Percentiles rank a stretch among this genome's conserved stretches.
Evolutionary conservation across 2,888 invertebrate species (phyloP).

Genomic region (Tholera decimalis): DNA sequence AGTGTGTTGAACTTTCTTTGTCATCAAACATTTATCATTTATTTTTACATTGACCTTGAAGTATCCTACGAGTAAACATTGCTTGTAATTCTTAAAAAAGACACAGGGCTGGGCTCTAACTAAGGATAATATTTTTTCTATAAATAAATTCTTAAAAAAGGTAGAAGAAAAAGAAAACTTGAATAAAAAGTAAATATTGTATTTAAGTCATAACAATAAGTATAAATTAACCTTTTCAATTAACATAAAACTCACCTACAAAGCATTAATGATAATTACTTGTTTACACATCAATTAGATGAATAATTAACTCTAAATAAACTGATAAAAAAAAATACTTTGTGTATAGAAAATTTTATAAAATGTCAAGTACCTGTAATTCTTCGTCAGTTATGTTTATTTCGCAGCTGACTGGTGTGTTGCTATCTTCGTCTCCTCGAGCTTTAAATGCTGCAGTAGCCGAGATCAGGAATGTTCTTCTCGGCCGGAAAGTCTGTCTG

Average conservation of each 20-base stretch:
- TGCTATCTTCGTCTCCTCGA: slow-evolving; percentile 64
- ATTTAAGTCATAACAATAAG: background rate
- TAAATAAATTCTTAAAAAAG: background rate
- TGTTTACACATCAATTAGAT: background rate
- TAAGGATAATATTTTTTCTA: slow-evolving; percentile 11
- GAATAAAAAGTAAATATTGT: background rate
- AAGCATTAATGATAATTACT: background rate
- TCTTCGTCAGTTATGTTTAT: slow-evolving; percentile 83
- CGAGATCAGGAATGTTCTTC: slow-evolving; percentile 80
- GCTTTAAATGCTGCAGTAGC: slow-evolving; percentile 84
- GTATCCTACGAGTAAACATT: slow-evolving; percentile 18
- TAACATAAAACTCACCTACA: background rate
- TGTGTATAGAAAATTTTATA: background rate
- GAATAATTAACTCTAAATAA: background rate
- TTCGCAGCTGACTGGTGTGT: slow-evolving; percentile 67
- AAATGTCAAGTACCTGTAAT: slow-evolving; percentile 76
- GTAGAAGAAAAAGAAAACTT: background rate
- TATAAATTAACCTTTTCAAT: background rate
- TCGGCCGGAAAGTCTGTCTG: slow-evolving; percentile 80
- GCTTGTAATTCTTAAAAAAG: background rate
- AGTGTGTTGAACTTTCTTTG: slow-evolving; percentile 47
- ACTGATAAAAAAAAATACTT: background rate
- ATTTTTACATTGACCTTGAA: slow-evolving; percentile 47
- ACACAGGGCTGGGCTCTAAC: background rate
- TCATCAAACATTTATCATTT: slow-evolving; percentile 22